Conservation (phyloP, 2,888 invertebrate genomes). For the Ectemnius cavifrons region DNA sequence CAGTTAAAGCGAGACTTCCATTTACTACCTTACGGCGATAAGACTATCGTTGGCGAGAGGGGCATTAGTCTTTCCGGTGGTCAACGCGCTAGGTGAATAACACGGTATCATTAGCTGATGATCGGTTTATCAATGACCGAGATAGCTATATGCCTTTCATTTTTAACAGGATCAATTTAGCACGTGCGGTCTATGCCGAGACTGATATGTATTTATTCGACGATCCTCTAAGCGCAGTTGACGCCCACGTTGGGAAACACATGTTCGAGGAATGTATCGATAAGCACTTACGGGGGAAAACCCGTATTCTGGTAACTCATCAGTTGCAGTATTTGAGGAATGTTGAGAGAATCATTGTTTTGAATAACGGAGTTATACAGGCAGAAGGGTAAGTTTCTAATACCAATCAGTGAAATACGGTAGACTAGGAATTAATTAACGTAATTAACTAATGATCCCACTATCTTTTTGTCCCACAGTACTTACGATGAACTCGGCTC, state of each 20-base stretch:
- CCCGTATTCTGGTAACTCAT: conserved; percentile 82
- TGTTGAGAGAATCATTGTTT: conserved; percentile 73
- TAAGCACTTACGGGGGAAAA: conserved; percentile 79
- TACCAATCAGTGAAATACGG: too few relatives aligned
- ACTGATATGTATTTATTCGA: conserved; percentile 93
- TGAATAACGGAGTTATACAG: conserved; percentile 71
- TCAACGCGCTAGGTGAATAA: conserved; percentile 80
- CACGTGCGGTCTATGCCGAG: conserved; percentile 91
- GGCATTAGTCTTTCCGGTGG: conserved; percentile 92
- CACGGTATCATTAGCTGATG: background rate
- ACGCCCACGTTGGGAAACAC: conserved; percentile 92
- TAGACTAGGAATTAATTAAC: too few relatives aligned
- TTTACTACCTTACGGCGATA: conserved; percentile 89
- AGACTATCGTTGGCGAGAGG: conserved; percentile 91
- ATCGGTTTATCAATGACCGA: background rate
- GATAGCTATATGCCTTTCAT: too few relatives aligned
- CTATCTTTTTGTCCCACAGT: conserved; percentile 51
- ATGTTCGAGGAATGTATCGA: conserved; percentile 91
- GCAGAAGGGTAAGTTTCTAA: conserved; percentile 67
- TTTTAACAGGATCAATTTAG: conserved; percentile 85
- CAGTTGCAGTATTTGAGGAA: conserved; percentile 80
- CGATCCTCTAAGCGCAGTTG: conserved; percentile 96
- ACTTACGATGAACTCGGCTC: conserved; percentile 86
- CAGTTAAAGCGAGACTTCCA: conserved; percentile 87
- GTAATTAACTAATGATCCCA: background rate